Evolutionary conservation across 2,113 vertebrate genomes (phyloP).

Genomic region (Mesocricetus auratus): DNA sequence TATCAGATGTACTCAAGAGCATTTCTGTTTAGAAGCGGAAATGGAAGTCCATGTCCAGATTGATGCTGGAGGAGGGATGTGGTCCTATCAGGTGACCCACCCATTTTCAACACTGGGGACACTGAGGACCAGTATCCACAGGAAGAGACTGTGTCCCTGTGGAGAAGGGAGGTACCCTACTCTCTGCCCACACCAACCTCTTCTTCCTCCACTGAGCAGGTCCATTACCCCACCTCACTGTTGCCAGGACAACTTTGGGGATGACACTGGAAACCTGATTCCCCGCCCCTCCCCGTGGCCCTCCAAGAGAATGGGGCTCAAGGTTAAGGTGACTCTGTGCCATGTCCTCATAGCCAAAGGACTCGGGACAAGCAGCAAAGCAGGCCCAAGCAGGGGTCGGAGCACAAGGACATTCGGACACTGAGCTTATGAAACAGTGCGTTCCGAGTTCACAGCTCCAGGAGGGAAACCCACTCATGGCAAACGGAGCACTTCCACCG

Average conservation of each 20-base stretch:
- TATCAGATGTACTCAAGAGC: accelerated
- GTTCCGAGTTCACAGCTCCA: background rate
- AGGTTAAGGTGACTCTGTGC: background rate
- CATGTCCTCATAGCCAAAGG: background rate
- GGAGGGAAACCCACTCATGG: background rate
- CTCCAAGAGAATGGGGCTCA: background rate
- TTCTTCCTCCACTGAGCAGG: background rate
- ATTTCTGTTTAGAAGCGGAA: background rate
- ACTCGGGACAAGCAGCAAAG: background rate
- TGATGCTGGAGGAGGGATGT: background rate
- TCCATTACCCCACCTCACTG: background rate
- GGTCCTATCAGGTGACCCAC: background rate
- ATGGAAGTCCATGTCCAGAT: accelerated
- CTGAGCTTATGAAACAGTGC: background rate
- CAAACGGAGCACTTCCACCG: background rate
- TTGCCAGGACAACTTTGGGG: background rate
- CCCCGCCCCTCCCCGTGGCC: background rate
- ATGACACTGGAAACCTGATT: background rate
- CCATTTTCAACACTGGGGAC: background rate
- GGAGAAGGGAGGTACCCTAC: background rate
- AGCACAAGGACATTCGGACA: background rate
- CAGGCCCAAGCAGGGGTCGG: background rate
- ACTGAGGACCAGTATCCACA: accelerated
- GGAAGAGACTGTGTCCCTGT: background rate
- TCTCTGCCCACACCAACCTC: background rate